phyloP scores from a whole-genome alignment of 2,113 vertebrate genomes.

The Phasianus colchicus region DNA sequence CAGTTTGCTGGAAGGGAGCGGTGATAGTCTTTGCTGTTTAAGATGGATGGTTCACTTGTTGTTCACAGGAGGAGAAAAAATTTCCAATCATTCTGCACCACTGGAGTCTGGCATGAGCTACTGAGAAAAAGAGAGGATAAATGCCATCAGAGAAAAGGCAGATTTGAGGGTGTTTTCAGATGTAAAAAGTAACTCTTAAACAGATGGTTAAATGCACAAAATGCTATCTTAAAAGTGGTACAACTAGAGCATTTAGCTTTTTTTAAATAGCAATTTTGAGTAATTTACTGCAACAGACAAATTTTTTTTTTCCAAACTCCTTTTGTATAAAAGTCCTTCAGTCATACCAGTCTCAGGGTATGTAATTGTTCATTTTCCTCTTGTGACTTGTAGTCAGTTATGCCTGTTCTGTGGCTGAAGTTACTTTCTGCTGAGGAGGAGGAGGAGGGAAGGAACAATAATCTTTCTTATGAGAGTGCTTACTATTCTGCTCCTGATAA shows the following conservation, averaged over 20 bases:
- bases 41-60: conserved; percentile 55
- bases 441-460: background rate
- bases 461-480: background rate
- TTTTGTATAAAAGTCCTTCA: background rate
- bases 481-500: background rate
- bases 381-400: background rate
- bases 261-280: background rate
- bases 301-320: background rate
- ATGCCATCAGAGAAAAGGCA: conserved; percentile 28
- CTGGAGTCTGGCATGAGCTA: conserved; percentile 53
- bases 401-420: background rate
- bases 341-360: background rate
- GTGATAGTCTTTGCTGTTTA: conserved; percentile 4
- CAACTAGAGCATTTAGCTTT: background rate
- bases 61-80: conserved; percentile 67
- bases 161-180: background rate
- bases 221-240: background rate
- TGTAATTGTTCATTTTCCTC: background rate
- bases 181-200: background rate
- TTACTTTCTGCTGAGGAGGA: background rate
- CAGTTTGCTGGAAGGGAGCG: background rate
- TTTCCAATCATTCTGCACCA: conserved; percentile 68
- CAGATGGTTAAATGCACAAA: conserved; percentile 2
- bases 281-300: background rate
- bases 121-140: conserved; percentile 48